Evolutionary conservation across 2,888 invertebrate genomes (phyloP).

Genomic region (Lepidonotus clava): DNA sequence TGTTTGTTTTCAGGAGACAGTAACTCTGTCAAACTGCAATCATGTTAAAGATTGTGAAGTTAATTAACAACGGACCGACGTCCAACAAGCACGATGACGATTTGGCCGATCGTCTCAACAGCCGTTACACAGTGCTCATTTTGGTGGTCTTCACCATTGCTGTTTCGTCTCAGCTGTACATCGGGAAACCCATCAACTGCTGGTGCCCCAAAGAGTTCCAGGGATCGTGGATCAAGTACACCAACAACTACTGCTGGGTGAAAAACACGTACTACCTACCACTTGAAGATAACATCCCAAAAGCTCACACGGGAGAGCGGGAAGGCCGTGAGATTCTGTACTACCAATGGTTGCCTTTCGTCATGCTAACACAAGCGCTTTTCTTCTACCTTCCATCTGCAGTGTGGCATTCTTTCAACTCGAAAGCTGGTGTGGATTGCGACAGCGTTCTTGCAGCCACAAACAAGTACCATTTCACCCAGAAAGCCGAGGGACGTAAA

Average conservation of each 20-base stretch:
- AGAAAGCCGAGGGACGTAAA: conserved; percentile 56
- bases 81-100: conserved; percentile 61
- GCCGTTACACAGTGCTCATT: conserved; percentile 62
- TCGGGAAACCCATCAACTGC: conserved; percentile 63
- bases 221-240: conserved; percentile 62
- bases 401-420: conserved; percentile 60
- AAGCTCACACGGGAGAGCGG: conserved; percentile 61
- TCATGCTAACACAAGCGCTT: conserved; percentile 76
- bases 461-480: conserved; percentile 53
- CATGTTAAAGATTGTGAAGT: conserved; percentile 48
- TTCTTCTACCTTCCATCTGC: conserved; percentile 71
- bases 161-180: conserved; percentile 58
- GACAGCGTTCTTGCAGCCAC: conserved; percentile 62
- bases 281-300: conserved; percentile 52
- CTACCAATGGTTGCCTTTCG: conserved; percentile 73
- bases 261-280: conserved; percentile 60
- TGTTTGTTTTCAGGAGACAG: neutral
- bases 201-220: conserved; percentile 65
- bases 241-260: conserved; percentile 64
- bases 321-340: conserved; percentile 62
- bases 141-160: conserved; percentile 61
- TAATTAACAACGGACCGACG: neutral
- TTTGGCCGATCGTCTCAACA: conserved; percentile 63
- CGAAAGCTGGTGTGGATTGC: conserved; percentile 62
- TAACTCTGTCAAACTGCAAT: neutral